Conservation (phyloP, 2,888 invertebrate species). For the Hypsopygia costalis region DNA sequence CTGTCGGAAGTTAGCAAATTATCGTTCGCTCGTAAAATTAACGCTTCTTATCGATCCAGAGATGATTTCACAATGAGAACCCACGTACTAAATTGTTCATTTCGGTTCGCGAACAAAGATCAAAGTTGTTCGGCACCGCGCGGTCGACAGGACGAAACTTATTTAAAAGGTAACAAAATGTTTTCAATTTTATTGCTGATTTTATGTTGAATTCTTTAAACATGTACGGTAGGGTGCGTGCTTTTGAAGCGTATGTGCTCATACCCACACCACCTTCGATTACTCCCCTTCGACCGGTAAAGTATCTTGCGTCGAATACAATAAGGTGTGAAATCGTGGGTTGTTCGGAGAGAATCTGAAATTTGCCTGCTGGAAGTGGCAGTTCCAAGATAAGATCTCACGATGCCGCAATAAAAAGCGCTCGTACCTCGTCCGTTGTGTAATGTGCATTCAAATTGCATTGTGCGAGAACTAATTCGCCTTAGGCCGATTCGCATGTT, state of each 20-base stretch:
- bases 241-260: constrained; percentile 46
- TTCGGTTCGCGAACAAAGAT: constrained; percentile 44
- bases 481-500: constrained; percentile 77
- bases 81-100: constrained; percentile 49
- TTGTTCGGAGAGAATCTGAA: constrained; percentile 59
- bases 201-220: constrained; percentile 79
- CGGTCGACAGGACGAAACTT: constrained; percentile 57
- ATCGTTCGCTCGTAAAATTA: constrained; percentile 80
- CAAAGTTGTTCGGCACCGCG: constrained; percentile 45
- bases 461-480: constrained; percentile 81
- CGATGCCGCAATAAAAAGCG: constrained; percentile 80
- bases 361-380: constrained; percentile 80
- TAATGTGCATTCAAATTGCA: constrained; percentile 81
- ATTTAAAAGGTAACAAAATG: constrained; percentile 80
- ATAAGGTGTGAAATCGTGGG: constrained; percentile 53
- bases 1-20: constrained; percentile 81
- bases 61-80: constrained; percentile 59
- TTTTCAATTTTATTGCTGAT: constrained; percentile 80
- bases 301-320: constrained; percentile 40
- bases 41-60: constrained; percentile 78
- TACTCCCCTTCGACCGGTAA: constrained; percentile 36
- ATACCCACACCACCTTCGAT: constrained; percentile 49
- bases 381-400: constrained; percentile 79
- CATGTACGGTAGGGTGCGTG: constrained; percentile 62
- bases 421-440: constrained; percentile 78